Percentiles rank a stretch among this genome's conserved stretches.
Evolutionary conservation across 1,140 invertebrate genomes (phyloP).

Genomic region (Pogonognathellus flavescens): DNA sequence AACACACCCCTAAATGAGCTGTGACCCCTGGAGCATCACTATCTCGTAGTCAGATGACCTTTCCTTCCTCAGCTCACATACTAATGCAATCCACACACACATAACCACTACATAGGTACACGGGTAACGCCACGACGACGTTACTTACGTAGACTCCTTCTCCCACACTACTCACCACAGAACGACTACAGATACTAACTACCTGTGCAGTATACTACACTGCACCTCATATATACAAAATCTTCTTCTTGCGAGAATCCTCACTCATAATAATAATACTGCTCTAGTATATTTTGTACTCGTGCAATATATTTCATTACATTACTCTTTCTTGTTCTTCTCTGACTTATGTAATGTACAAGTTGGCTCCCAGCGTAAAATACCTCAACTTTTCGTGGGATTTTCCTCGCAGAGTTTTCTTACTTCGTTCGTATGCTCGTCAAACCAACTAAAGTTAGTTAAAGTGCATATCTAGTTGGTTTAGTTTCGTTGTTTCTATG

Average conservation of each 20-base stretch:
- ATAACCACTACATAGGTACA: too few species aligned
- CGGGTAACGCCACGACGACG: too few species aligned
- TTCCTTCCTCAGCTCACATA: conserved; percentile 33
- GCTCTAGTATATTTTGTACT: too few species aligned
- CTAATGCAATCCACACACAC: not conserved
- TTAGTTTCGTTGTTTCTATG: not conserved
- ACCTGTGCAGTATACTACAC: too few species aligned
- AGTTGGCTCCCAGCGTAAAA: conserved; percentile 39
- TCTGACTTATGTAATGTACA: conserved; percentile 5
- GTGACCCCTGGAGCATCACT: conserved; percentile 49
- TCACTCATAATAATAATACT: too few species aligned
- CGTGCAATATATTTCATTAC: not conserved
- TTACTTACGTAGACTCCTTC: too few species aligned
- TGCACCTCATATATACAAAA: too few species aligned
- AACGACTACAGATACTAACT: too few species aligned
- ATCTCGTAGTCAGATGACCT: conserved; percentile 44
- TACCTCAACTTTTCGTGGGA: conserved; percentile 49
- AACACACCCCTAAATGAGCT: conserved; percentile 58
- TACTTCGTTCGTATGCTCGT: conserved; percentile 18
- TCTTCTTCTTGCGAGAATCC: too few species aligned
- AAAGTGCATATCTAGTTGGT: conserved; percentile 7
- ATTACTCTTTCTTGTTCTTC: not conserved
- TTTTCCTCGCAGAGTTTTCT: conserved; percentile 43
- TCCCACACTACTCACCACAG: too few species aligned
- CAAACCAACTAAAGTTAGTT: conserved; percentile 17